Conservation (phyloP, 2,113 vertebrate species). For the Sinocyclocheilus anshuiensis region DNA sequence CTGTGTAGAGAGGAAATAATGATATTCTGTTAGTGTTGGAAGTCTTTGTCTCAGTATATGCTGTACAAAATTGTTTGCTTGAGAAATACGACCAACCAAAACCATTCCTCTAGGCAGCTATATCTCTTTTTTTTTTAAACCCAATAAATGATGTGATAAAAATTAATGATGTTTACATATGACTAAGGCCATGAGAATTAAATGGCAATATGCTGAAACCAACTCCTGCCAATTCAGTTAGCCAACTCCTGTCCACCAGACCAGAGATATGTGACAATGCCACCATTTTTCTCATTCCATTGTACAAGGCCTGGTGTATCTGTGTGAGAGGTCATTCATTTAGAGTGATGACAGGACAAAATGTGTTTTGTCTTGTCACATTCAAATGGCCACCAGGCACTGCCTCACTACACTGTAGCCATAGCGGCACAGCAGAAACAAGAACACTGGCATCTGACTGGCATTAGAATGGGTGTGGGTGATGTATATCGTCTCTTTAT, state of each 20-base stretch:
- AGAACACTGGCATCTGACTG: constrained; percentile 65
- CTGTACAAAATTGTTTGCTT: background rate
- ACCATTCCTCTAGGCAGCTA: background rate
- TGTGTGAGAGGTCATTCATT: constrained; percentile 52
- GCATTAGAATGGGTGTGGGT: constrained; percentile 59
- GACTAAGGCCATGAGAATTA: background rate
- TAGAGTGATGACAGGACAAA: constrained; percentile 60
- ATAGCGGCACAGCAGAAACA: constrained; percentile 59
- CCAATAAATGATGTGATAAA: background rate
- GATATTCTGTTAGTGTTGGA: background rate
- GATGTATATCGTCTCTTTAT: constrained; percentile 7
- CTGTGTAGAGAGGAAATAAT: constrained; percentile 66
- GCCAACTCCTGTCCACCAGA: background rate
- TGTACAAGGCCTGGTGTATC: constrained; percentile 26
- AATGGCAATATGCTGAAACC: background rate
- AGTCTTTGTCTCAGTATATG: background rate
- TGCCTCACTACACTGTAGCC: constrained; percentile 55
- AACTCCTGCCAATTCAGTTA: background rate
- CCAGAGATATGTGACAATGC: background rate
- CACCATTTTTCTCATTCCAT: constrained; percentile 31
- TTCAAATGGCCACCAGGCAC: constrained; percentile 66
- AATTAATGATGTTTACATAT: background rate
- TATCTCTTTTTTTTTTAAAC: background rate
- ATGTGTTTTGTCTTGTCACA: constrained; percentile 61
- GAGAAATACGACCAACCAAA: background rate